Conservation (phyloP, 2,888 invertebrate species). For the Omphaloscelis lunosa region DNA sequence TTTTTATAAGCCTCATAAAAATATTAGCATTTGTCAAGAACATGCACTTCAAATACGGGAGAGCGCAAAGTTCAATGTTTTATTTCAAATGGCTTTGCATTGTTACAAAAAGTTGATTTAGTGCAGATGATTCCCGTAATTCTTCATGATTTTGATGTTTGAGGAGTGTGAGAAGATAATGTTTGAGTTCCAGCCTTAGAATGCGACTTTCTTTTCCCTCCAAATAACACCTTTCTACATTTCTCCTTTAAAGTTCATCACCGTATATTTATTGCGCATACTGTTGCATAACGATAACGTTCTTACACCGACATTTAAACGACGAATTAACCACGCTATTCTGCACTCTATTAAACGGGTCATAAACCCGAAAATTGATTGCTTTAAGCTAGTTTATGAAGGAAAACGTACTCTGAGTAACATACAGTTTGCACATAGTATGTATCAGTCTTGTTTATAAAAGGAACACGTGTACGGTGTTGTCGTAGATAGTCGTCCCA, state of each 20-base stretch:
- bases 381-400: slow-evolving; percentile 3
- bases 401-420: slow-evolving; percentile 11
- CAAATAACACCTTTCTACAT: slow-evolving; percentile 28
- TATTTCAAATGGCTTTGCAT: background rate
- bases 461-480: slow-evolving; percentile 51
- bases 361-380: slow-evolving; percentile 46
- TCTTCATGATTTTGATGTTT: background rate
- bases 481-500: slow-evolving; percentile 38
- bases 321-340: slow-evolving; percentile 39
- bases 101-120: background rate
- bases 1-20: background rate
- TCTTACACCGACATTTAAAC: slow-evolving; percentile 16
- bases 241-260: slow-evolving; percentile 40
- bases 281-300: slow-evolving; percentile 56
- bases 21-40: slow-evolving; percentile 22
- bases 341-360: slow-evolving; percentile 39
- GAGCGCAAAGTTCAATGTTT: background rate
- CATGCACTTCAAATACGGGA: slow-evolving; percentile 4
- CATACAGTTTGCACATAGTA: slow-evolving; percentile 20
- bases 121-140: background rate
- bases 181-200: background rate
- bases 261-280: slow-evolving; percentile 32
- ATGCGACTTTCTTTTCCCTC: slow-evolving; percentile 11
- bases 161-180: background rate
- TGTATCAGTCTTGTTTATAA: slow-evolving; percentile 43